Conservation (phyloP, 2,113 vertebrate genomes). For the Vimba vimba region DNA sequence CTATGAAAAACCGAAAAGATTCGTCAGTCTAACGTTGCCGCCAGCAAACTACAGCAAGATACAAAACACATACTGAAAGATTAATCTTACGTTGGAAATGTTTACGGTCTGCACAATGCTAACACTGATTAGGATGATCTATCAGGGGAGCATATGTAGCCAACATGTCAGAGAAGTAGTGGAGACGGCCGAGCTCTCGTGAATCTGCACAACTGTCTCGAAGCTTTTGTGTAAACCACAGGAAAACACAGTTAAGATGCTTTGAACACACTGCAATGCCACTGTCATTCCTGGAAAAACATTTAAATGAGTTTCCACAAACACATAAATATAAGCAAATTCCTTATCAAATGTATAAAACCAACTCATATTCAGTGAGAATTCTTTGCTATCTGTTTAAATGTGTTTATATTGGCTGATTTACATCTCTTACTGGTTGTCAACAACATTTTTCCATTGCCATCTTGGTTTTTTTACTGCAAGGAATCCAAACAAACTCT, state of each 20-base stretch:
- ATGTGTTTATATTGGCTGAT: conserved; percentile 24
- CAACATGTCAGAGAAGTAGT: conserved; percentile 50
- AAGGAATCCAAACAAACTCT: conserved; percentile 37
- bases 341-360: neutral
- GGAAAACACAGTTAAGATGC: neutral
- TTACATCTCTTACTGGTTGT: conserved; percentile 11
- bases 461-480: neutral
- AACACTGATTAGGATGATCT: conserved; percentile 58
- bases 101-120: conserved; percentile 54
- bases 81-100: conserved; percentile 53
- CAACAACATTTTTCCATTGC: conserved; percentile 25
- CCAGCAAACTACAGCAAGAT: conserved; percentile 50
- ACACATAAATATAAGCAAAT: neutral
- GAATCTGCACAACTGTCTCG: conserved; percentile 5
- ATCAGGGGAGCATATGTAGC: conserved; percentile 54
- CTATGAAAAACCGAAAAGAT: conserved; percentile 34
- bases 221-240: conserved; percentile 7
- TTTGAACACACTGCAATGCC: neutral
- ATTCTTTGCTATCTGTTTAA: neutral
- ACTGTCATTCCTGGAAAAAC: conserved; percentile 3
- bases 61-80: conserved; percentile 46
- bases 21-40: conserved; percentile 35
- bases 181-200: conserved; percentile 1
- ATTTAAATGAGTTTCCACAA: conserved; percentile 7
- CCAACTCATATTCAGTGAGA: neutral